Evolutionary conservation across 1,140 invertebrate species (phyloP), one percentile per base, ranked within the genome.

Genomic region (Drosophila santomea): DNA sequence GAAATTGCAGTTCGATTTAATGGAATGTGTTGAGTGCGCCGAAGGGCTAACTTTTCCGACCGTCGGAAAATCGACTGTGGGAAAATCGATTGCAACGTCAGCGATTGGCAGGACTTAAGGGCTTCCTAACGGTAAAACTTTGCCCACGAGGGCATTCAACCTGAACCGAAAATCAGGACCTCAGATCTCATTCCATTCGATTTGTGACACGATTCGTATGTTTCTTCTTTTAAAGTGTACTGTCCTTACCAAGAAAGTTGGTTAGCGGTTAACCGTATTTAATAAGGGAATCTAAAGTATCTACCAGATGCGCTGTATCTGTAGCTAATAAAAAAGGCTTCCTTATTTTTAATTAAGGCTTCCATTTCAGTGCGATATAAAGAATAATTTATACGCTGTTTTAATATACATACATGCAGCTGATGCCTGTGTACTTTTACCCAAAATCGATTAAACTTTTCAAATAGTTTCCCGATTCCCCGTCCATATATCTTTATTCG

Each of bases 1-100:
- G 69, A 58, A 50, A 43, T 20, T 75, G 73, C 60, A 75, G 36
- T 48, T 43, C 17, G n/a, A 45, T 58, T 15, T 32, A 14, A n/a
- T 10, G 43, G 15, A 15, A 45, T 2, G 28, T 15, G 28, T 15
- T 20, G 36, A 11, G 14, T 2, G 32, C 28, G 12, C 25, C n/a
- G 17, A 8, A 15, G 48, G 41, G 59, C 82, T 56, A 82, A 74
- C 58, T 78, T 83, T 69, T 38, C 25, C 54, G 58, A 79, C 54
- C 60, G 80, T 32, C 2, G 76, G 57, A 83, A 83, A 83, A 83
- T 83, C 80, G 80, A 84, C 84, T 84, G 69, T 32, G 80, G 80
- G 60, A 83, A 83, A 83, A 83, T 83, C 80, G 80, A 83, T 83
- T 84, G 69, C 61, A 72, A 50, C 28, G 48, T 41, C 71, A 50